Evolutionary conservation across 2,797 vertebrate genomes (phyloP), one percentile per base, ranked within the genome.

Genomic region (Silurus lanzhouensis): DNA sequence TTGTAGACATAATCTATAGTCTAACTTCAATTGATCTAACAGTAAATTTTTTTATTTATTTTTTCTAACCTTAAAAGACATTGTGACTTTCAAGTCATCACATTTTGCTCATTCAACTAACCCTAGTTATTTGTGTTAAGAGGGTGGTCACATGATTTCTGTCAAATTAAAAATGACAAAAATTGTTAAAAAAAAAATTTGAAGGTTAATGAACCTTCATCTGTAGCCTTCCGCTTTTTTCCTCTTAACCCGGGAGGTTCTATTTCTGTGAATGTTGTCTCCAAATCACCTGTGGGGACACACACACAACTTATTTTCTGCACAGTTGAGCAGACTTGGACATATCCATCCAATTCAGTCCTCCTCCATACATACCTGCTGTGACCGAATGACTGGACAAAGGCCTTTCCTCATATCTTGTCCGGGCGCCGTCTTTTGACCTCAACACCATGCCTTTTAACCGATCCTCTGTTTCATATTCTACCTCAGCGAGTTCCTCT

Each of bases 141-240:
- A 25, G 2, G 22, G n/a, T 81, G 63, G 88, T 94, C 93, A 95
- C 88, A 92, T 86, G 93, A 92, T 90, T 48, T 2, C 25, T n/a
- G 46, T 48, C 20, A 77, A 87, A 66, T 76, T 2, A 74, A 52
- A 90, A 90, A 92, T 77, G 12, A 8, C 10, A 10, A 52, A 52
- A 52, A 7, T 7, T 52, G 48, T 84, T 79, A 85, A 58, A 71
- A 72, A 72, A 48, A 58, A 66, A 13, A 88, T 72, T 86, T 88
- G 86, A 91, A 92, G 81, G 86, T 38, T 38, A 38, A 38, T 38
- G 38, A 38, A 96, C 95, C 95, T 95, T 92, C 91, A 81, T 94
- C 93, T 64, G 85, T 78, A 52, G 93, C 92, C 90, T 94, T 95
- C 85, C 95, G 93, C 91, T 96, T 96, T 87, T 84, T 87, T 75